Evolutionary conservation across 2,797 vertebrate species (phyloP).

Genomic region (Chelon auratus): DNA sequence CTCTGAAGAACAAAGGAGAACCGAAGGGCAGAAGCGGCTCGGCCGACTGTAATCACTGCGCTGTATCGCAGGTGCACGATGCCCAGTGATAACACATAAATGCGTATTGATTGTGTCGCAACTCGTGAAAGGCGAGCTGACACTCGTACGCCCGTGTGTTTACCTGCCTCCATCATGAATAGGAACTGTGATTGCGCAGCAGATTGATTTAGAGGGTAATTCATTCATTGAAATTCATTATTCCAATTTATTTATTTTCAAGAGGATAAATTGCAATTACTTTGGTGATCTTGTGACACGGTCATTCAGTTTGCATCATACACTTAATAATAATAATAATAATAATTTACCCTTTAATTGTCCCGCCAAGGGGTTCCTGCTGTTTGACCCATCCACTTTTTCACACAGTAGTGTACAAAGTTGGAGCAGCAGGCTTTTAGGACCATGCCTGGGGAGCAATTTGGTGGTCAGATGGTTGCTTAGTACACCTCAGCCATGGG

Average conservation of each 20-base stretch:
- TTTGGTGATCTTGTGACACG: background rate
- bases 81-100: constrained; percentile 47
- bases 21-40: constrained; percentile 5
- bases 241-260: background rate
- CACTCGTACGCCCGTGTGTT: background rate
- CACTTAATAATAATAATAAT: too few relatives aligned
- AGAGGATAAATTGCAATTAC: background rate
- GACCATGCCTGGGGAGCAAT: too few relatives aligned
- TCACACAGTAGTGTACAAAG: too few relatives aligned
- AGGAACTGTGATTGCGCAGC: background rate
- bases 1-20: constrained; percentile 44
- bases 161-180: constrained; percentile 26
- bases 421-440: too few relatives aligned
- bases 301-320: too few relatives aligned
- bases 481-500: too few relatives aligned
- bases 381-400: too few relatives aligned
- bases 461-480: too few relatives aligned
- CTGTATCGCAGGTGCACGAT: constrained; percentile 51
- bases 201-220: constrained; percentile 12
- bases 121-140: constrained; percentile 1
- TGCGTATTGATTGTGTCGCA: constrained; percentile 28
- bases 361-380: too few relatives aligned
- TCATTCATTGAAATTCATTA: background rate
- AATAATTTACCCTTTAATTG: too few relatives aligned
- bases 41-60: constrained; percentile 47